Base-by-base conservation (phyloP, 2,113 vertebrate species). In the Propithecus coquereli region DNA sequence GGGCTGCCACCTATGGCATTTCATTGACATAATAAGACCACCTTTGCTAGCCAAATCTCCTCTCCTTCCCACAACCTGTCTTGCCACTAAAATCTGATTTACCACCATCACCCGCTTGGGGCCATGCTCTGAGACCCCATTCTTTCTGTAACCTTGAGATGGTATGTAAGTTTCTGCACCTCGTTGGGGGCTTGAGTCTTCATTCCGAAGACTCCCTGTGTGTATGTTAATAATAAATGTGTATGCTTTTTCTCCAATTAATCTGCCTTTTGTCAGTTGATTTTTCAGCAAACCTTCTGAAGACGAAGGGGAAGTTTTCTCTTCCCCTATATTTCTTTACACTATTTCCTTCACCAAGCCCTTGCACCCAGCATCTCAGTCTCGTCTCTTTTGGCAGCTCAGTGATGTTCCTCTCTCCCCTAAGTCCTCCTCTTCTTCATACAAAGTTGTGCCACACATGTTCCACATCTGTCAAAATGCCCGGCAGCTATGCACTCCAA, bases 381-480 rank as follows among this genome's bases (percentile, higher is more conserved):
- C 43, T 57, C 65, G 7, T 91, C 65, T 66, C 94, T 40, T 95
- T 77, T 9, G 86, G 34, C 40, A 91, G 65, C 14, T 92, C 59
- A 30, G 40, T 0, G 12, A 40, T 54, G 54, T 34, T 47, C 73
- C 57, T 40, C 47, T 83, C 83, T 14, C 23, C 25, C 22, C 43
- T 20, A 6, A 4, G 32, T 25, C 25, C 18, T 34, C 43, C 93
- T 77, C 65, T 66, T 86, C 61, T 65, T 83, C 34, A 9, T 13
- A 25, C 43, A 65, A 63, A 84, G 27, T 61, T 66, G 32, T 22
- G 12, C 71, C 18, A 30, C 96, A 97, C 94, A n/a, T 96, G 96
- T 63, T 94, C 63, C 83, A 71, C 97, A 95, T 97, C 95, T 97
- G 94, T 94, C 65, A 87, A 76, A 79, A 94, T 27, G 83, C 71